Conservation (phyloP, 2,888 invertebrate species). For the Agriopis marginaria region DNA sequence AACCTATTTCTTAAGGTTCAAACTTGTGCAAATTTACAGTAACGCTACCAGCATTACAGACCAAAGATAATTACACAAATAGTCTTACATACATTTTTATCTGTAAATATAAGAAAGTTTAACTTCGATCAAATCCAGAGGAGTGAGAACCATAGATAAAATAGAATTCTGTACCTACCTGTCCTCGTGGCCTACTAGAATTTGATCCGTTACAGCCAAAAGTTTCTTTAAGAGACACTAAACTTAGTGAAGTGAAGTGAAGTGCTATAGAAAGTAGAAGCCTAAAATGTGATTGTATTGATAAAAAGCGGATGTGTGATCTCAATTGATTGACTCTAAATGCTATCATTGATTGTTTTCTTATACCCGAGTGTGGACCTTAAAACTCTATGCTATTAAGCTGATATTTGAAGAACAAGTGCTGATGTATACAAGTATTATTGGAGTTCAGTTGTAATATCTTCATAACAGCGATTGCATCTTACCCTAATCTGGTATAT, state of each 20-base stretch:
- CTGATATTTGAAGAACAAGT: slow-evolving; percentile 2
- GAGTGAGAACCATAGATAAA: slow-evolving; percentile 56
- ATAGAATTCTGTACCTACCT: slow-evolving; percentile 60
- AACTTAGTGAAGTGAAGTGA: slow-evolving; percentile 24
- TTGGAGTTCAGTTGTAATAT: not conserved
- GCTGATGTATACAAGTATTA: not conserved
- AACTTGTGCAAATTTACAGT: slow-evolving; percentile 5
- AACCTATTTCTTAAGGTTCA: not conserved
- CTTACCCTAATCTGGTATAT: not conserved
- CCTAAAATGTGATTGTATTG: slow-evolving; percentile 76
- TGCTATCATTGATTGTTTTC: slow-evolving; percentile 59
- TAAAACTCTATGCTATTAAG: slow-evolving; percentile 36
- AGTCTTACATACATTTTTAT: slow-evolving; percentile 28
- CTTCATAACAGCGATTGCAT: not conserved
- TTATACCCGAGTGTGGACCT: slow-evolving; percentile 52
- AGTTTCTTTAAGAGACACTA: slow-evolving; percentile 49
- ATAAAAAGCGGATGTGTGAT: slow-evolving; percentile 69
- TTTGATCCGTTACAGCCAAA: slow-evolving; percentile 64
- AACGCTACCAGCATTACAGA: slow-evolving; percentile 19
- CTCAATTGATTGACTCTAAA: slow-evolving; percentile 71
- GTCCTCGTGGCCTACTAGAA: slow-evolving; percentile 67
- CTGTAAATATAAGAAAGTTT: slow-evolving; percentile 28
- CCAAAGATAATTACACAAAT: slow-evolving; percentile 35
- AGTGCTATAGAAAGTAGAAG: slow-evolving; percentile 47
- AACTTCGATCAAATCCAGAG: slow-evolving; percentile 51